phyloP scores from a whole-genome alignment of 2,888 invertebrate genomes.

The Lordiphosa fenestrarum region DNA sequence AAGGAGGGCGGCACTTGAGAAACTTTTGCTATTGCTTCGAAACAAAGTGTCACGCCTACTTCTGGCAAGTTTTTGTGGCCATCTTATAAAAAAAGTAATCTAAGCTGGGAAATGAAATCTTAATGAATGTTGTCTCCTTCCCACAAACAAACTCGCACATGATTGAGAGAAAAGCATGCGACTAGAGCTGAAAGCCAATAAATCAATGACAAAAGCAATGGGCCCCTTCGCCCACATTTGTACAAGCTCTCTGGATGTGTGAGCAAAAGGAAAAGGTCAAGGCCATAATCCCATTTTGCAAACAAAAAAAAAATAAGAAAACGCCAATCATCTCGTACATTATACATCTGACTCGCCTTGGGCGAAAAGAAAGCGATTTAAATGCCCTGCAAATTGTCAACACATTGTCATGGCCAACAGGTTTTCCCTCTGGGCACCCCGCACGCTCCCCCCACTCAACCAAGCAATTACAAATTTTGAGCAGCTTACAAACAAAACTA shows the following conservation, averaged over 20 bases:
- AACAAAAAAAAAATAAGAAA: slow-evolving; percentile 50
- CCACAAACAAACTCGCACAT: slow-evolving; percentile 15
- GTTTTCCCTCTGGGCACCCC: slow-evolving; percentile 17
- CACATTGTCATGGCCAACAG: slow-evolving; percentile 34
- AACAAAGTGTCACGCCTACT: slow-evolving; percentile 27
- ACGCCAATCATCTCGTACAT: slow-evolving; percentile 67
- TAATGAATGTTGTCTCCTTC: slow-evolving; percentile 54
- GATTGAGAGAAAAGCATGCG: slow-evolving; percentile 5
- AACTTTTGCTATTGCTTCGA: slow-evolving; percentile 39
- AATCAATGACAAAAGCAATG: slow-evolving; percentile 62
- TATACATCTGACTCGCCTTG: slow-evolving; percentile 46
- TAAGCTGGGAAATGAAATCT: slow-evolving; percentile 53
- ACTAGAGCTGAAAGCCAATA: slow-evolving; percentile 61
- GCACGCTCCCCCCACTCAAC: background rate
- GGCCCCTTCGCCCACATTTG: slow-evolving; percentile 20
- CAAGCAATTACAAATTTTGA: slow-evolving; percentile 40
- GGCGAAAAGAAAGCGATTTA: slow-evolving; percentile 13
- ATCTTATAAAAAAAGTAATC: slow-evolving; percentile 45
- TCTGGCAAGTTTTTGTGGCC: background rate
- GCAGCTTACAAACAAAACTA: slow-evolving; percentile 38
- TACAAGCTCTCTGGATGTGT: slow-evolving; percentile 1
- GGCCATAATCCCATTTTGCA: slow-evolving; percentile 64
- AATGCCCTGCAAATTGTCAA: slow-evolving; percentile 43
- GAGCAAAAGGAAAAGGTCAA: slow-evolving; percentile 54
- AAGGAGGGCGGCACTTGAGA: slow-evolving; percentile 42